Conservation (phyloP, 2,113 vertebrate genomes). For the Strix uralensis region DNA sequence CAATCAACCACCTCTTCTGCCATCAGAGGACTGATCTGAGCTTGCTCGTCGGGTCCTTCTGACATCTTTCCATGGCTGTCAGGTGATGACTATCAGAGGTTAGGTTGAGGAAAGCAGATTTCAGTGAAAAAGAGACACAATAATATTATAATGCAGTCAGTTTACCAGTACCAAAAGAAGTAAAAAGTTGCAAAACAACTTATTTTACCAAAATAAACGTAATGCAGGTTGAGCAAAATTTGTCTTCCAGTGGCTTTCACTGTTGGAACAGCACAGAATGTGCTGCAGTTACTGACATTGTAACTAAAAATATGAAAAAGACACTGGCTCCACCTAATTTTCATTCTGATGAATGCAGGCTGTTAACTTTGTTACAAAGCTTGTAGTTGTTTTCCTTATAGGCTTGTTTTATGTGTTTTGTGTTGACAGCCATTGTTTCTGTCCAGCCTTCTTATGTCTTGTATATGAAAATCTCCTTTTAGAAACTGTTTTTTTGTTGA, state of each 20-base stretch:
- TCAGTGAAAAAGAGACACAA: background rate
- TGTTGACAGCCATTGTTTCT: background rate
- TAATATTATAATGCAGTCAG: background rate
- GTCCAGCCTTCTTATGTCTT: background rate
- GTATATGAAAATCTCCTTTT: background rate
- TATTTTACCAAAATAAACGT: background rate
- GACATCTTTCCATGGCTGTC: background rate
- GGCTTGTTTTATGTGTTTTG: background rate
- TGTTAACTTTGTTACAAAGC: background rate
- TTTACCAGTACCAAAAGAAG: background rate
- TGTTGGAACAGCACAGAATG: background rate
- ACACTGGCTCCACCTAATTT: conserved; percentile 57
- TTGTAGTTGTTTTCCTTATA: background rate
- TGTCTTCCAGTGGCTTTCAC: background rate
- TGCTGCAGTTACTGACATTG: background rate
- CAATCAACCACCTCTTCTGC: background rate
- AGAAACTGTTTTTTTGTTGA: background rate
- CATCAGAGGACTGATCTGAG: background rate
- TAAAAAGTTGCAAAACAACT: background rate
- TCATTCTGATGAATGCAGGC: background rate
- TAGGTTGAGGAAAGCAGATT: background rate
- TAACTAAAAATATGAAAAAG: background rate
- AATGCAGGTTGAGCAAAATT: background rate
- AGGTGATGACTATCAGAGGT: background rate
- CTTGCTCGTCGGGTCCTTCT: background rate